These are phyloP conservation scores for Macrobrachium rosenbergii DNA, from an alignment of 1,140 invertebrate species.

Conservation along the genomic window DNA sequence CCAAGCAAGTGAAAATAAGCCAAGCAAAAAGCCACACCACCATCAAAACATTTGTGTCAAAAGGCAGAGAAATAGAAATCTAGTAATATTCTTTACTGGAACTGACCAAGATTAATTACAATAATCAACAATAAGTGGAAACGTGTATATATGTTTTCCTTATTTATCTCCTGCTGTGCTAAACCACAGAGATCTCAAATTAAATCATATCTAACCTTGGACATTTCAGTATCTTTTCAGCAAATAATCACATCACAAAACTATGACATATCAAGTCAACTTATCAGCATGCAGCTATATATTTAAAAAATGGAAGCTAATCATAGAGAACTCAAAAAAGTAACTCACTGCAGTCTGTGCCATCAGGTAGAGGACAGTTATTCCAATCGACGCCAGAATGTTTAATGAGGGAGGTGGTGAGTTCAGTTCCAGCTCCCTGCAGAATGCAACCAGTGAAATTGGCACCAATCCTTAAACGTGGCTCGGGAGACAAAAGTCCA, in stretches of 20 bases:
- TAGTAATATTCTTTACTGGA: not conserved
- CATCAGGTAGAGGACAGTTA: constrained; percentile 77
- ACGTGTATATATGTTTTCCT: no score
- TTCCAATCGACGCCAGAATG: constrained; percentile 81
- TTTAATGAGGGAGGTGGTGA: constrained; percentile 76
- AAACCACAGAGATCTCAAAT: no score
- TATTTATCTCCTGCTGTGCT: no score
- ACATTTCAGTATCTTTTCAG: no score
- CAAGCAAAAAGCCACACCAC: constrained; percentile 17
- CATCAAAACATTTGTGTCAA: constrained; percentile 3
- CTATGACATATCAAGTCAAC: no score
- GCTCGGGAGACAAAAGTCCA: constrained; percentile 75
- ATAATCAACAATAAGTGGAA: no score
- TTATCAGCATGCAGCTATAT: no score
- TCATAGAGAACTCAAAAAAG: constrained; percentile 7
- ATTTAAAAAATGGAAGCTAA: not conserved
- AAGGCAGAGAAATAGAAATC: not conserved
- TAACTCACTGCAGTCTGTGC: constrained; percentile 76
- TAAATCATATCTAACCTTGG: no score
- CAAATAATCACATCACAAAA: no score
- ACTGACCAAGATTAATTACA: no score
- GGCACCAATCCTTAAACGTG: constrained; percentile 79
- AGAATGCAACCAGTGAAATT: constrained; percentile 86
- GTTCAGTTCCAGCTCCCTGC: constrained; percentile 85
- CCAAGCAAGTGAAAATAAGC: constrained; percentile 52